Evolutionary conservation across 1,140 invertebrate genomes (phyloP), one percentile per base, ranked within the genome.

Genomic region (Cylas formicarius): DNA sequence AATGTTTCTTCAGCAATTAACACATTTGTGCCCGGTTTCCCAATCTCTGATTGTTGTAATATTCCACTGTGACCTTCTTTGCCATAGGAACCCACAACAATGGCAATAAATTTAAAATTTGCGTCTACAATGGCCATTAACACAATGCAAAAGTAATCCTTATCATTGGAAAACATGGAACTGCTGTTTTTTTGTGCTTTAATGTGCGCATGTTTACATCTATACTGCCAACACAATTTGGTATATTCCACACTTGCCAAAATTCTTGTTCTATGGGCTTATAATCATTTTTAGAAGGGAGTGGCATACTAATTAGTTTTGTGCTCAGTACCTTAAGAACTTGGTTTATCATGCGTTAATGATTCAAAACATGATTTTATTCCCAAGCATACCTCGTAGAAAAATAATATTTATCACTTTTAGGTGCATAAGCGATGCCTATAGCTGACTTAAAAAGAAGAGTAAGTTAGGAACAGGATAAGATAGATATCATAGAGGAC

Each of bases 201-300:
- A 49, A 67, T 61, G 32, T 31, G 48, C 11, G 68, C 51, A 52
- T 69, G 65, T 56, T 70, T 70, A 13, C 67, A 53, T 71, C 67
- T n/a, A 73, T 45, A 3, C 66, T 61, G n/a, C 68, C 65, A 18
- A 69, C 41, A 52, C 68, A 72, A 37, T 65, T 56, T 20, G 70
- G 67, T 55, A 72, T 70, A 55, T 69, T 63, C 63, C 67, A 71
- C 37, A 20, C 54, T 40, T 52, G 35, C 37, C 60, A 51, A 57
- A 68, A 69, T 44, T 53, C 21, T n/a, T n/a, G n/a, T n/a, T n/a
- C n/a, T n/a, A n/a, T n/a, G n/a, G n/a, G n/a, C n/a, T n/a, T n/a
- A n/a, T n/a, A n/a, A n/a, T n/a, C n/a, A n/a, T n/a, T n/a, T n/a
- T n/a, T n/a, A n/a, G n/a, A n/a, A n/a, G n/a, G n/a, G n/a, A n/a